Conservation (phyloP, 2,797 vertebrate genomes). For the Microcaecilia unicolor region DNA sequence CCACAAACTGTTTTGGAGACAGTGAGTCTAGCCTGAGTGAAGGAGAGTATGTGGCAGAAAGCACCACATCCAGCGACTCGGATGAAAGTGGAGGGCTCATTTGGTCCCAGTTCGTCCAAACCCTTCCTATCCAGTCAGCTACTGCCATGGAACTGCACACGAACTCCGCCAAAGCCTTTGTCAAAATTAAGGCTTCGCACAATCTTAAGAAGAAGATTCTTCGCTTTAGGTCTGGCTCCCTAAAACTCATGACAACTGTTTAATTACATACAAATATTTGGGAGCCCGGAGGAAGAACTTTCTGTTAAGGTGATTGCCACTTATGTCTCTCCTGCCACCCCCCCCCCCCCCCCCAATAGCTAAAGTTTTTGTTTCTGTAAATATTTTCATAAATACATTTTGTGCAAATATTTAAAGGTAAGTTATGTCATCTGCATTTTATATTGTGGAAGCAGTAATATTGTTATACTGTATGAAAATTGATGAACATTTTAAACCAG, state of each 20-base stretch:
- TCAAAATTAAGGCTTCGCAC: constrained; percentile 91
- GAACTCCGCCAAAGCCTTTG: constrained; percentile 66
- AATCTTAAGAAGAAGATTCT: constrained; percentile 95
- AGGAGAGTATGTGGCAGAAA: constrained; percentile 70
- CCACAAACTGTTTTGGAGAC: constrained; percentile 88
- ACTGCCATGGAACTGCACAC: constrained; percentile 49
- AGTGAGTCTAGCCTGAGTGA: constrained; percentile 82
- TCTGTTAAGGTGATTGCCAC: constrained; percentile 18
- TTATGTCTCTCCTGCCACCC: constrained; percentile 14
- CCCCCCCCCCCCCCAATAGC: no score
- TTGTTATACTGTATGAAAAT: no score
- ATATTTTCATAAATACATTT: constrained; percentile 24
- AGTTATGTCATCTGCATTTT: constrained; percentile 40
- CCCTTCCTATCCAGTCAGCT: constrained; percentile 50
- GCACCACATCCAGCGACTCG: constrained; percentile 70
- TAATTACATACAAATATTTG: constrained; percentile 34
- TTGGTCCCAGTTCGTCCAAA: constrained; percentile 75
- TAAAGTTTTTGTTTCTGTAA: constrained; percentile 35
- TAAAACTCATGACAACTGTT: constrained; percentile 93
- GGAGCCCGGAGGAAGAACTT: constrained; percentile 45
- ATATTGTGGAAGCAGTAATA: no score
- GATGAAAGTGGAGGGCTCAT: constrained; percentile 70
- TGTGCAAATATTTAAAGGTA: constrained; percentile 50
- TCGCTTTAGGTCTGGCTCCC: constrained; percentile 80
- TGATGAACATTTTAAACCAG: no score